A percentile compares a stretch with the other conserved stretches of the same genome.
phyloP scores from a whole-genome alignment of 1,140 invertebrate genomes.

The Eriocheir sinensis region DNA sequence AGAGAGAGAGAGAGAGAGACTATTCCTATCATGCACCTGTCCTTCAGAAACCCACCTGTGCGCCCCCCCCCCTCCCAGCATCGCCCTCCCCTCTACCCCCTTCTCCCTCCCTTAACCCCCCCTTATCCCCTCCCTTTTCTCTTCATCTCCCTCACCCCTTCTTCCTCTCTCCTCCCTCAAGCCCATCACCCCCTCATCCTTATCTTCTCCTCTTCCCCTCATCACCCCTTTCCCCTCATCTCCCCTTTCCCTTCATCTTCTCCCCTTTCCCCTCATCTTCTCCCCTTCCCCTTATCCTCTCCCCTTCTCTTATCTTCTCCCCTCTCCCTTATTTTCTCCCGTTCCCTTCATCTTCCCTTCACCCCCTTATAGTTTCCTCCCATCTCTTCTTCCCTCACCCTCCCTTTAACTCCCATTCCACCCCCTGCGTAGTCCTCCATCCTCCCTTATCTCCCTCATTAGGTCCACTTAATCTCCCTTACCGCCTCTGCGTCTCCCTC shows the following conservation, averaged over 20 bases:
- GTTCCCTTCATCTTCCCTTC: too few species aligned
- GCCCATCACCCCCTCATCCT: too few species aligned
- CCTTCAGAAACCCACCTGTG: background rate
- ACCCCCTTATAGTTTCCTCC: background rate
- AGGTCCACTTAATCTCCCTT: background rate
- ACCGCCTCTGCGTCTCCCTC: background rate
- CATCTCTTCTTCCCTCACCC: background rate
- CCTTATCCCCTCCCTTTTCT: too few species aligned
- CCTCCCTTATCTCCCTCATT: background rate
- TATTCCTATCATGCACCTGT: slow-evolving; percentile 19
- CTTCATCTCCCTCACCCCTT: too few species aligned
- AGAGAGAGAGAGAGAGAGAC: too few species aligned
- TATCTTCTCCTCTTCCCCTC: background rate
- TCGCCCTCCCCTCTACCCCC: background rate
- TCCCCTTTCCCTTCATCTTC: background rate
- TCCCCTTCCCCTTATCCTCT: background rate
- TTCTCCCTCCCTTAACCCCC: too few species aligned
- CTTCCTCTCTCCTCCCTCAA: too few species aligned
- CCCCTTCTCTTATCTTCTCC: background rate
- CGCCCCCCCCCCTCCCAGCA: background rate
- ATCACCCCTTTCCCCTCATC: background rate
- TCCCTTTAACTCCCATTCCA: background rate
- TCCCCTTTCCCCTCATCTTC: background rate
- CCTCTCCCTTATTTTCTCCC: background rate
- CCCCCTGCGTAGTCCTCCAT: background rate